Conservation (phyloP, 1,140 invertebrate genomes). For the Spodoptera frugiperda region DNA sequence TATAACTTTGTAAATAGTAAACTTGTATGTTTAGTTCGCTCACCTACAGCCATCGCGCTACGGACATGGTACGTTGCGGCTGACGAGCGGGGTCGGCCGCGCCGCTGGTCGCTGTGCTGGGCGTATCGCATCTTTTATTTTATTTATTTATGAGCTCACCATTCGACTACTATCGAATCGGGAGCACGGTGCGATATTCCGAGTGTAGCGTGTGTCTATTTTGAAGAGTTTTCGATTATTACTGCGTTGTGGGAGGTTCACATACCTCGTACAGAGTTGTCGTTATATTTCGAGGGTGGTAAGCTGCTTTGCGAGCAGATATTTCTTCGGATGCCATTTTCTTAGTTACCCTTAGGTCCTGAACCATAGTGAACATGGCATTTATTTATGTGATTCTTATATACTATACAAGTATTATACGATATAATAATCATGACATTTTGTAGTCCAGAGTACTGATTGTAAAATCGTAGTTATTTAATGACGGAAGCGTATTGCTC, state of each 20-base stretch:
- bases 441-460: constrained; percentile 71
- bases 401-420: constrained; percentile 78
- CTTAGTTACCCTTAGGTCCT: constrained; percentile 84
- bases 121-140: constrained; percentile 61
- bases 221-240: constrained; percentile 70
- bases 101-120: constrained; percentile 64
- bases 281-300: constrained; percentile 50
- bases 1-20: constrained; percentile 80
- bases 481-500: constrained; percentile 62
- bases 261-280: constrained; percentile 48
- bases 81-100: constrained; percentile 49
- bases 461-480: constrained; percentile 70
- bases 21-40: constrained; percentile 61
- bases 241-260: constrained; percentile 52
- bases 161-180: constrained; percentile 23
- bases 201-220: constrained; percentile 78
- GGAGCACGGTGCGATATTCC: constrained; percentile 68
- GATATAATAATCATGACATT: constrained; percentile 81
- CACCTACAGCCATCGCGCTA: constrained; percentile 40
- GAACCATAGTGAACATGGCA: constrained; percentile 83
- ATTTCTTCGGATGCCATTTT: constrained; percentile 82
- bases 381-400: constrained; percentile 85
- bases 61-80: constrained; percentile 54
- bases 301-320: constrained; percentile 54
- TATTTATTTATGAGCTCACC: constrained; percentile 47